Conservation (phyloP, 2,888 invertebrate genomes). For the Gortyna flavago region DNA sequence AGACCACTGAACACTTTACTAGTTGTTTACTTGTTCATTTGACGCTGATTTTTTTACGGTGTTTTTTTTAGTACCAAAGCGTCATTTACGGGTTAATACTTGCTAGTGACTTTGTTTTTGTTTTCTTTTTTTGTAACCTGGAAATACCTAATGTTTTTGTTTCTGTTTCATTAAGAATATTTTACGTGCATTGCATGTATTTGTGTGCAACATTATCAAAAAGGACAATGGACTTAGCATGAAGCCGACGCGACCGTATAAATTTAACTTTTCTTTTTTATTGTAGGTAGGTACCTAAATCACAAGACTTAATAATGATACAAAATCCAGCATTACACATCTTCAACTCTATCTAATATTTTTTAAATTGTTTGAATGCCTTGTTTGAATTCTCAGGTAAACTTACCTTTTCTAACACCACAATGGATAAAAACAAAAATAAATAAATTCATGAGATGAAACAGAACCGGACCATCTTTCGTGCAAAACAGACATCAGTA, state of each 20-base stretch:
- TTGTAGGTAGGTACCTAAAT: too few species aligned
- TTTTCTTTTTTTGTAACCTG: neutral
- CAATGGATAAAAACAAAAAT: neutral
- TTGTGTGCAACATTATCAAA: too few species aligned
- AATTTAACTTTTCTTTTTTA: neutral
- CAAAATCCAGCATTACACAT: neutral
- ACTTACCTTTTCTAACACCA: neutral
- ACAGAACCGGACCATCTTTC: neutral
- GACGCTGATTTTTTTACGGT: constrained; percentile 35
- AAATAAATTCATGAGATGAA: neutral
- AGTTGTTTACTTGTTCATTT: constrained; percentile 63
- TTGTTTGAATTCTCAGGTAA: neutral
- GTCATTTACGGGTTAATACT: constrained; percentile 36
- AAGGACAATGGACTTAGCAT: neutral
- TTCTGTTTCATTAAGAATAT: neutral
- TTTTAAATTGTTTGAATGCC: neutral
- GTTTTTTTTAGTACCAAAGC: constrained; percentile 24
- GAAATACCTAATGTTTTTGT: neutral
- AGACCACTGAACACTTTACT: constrained; percentile 67
- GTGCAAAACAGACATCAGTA: constrained; percentile 11
- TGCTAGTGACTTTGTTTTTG: constrained; percentile 4
- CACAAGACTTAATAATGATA: neutral
- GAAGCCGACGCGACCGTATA: neutral
- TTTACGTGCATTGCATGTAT: neutral
- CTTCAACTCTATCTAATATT: neutral